Evolutionary conservation across 2,113 vertebrate species (phyloP), one percentile per base, ranked within the genome.

Genomic region (Tenebrosternarchus preto): DNA sequence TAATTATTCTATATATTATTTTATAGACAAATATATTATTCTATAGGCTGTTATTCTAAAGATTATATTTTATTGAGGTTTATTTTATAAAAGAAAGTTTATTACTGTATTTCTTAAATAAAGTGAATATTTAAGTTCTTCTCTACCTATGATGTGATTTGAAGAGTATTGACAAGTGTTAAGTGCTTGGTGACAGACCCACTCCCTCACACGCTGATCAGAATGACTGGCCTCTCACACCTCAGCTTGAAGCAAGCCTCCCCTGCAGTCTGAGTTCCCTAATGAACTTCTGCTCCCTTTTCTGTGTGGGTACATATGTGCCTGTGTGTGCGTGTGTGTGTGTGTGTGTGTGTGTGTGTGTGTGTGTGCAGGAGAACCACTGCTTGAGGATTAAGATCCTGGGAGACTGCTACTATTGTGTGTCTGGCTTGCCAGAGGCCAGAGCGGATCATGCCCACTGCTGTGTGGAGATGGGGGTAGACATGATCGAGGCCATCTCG

Each of bases 401-500:
- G 83, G 97, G 97, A 0, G 97, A 97, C 90, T 98, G 96, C 90
- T 98, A 98, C 89, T 98, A 98, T 81, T 97, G 96, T 39, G 97
- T 98, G 86, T 98, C 97, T 0, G 97, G 97, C 69, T 90, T 98
- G 84, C 96, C 96, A 0, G 96, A 98, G 88, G 94, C 96, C 1
- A 92, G 96, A 0, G 94, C 96, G 0, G 97, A 98, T 89, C 97
- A 98, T 5, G 97, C 96, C 0, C 97, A 98, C 92, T 98, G 97
- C 93, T 98, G 96, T 0, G 96, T 98, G 87, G 96, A 98, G 91
- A 98, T 98, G 97, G 97, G 97, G 0, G 96, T 98, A 0, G 97
- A 98, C 92, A 98, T 98, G 97, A 98, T 98, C 0, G 97, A 98
- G 88, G 96, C 97, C 84, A 98, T 98, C 90, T 97, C 96, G 96